Conservation (phyloP, 2,888 invertebrate genomes). For the Patella depressa region DNA sequence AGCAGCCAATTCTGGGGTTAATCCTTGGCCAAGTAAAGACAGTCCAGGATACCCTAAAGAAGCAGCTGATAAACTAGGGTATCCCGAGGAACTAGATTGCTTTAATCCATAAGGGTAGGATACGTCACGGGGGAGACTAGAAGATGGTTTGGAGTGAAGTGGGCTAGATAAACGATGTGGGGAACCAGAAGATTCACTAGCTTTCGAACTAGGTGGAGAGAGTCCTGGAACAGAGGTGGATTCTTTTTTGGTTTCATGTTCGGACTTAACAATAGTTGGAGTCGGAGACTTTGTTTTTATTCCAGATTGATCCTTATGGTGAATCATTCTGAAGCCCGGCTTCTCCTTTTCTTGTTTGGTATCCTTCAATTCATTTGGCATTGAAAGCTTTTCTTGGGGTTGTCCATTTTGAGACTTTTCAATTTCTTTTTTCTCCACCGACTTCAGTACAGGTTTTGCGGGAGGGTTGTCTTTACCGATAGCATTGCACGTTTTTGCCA, state of each 20-base stretch:
- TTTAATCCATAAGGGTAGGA: neutral
- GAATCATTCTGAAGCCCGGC: conserved; percentile 57
- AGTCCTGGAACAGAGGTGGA: neutral
- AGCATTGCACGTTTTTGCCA: conserved; percentile 97
- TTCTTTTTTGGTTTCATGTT: neutral
- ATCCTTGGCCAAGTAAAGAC: neutral
- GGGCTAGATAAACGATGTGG: neutral
- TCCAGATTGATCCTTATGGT: conserved; percentile 58
- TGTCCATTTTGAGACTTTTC: conserved; percentile 32
- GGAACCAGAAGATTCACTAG: neutral
- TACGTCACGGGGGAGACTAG: neutral
- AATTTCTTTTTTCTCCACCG: conserved; percentile 60
- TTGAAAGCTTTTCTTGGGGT: conserved; percentile 37
- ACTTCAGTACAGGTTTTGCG: conserved; percentile 75
- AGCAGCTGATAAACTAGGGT: neutral
- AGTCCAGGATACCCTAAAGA: neutral
- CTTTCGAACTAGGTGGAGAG: neutral
- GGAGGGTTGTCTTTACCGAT: conserved; percentile 87
- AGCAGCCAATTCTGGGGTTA: neutral
- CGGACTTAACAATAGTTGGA: neutral
- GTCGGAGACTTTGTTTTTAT: neutral
- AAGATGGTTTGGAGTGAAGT: neutral
- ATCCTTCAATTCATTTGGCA: neutral
- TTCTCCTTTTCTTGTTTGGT: conserved; percentile 29
- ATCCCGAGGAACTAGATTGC: neutral